Evolutionary conservation across 2,888 invertebrate genomes (phyloP).

Genomic region (Junonia oenone): DNA sequence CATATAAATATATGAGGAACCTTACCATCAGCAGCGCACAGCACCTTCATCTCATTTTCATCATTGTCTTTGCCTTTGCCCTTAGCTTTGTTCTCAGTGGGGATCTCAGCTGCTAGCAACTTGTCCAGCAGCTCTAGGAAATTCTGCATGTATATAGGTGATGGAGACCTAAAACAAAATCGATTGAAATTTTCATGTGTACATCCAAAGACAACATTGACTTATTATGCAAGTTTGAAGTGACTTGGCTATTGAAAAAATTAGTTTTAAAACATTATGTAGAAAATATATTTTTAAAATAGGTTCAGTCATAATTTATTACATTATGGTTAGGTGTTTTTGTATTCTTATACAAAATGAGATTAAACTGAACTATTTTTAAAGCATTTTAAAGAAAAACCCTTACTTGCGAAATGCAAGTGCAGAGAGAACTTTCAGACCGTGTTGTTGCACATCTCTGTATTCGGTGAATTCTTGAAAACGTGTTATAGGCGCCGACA

Average conservation of each 20-base stretch:
- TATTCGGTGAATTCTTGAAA: constrained; percentile 88
- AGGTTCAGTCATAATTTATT: no score
- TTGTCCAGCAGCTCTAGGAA: constrained; percentile 82
- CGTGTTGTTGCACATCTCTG: constrained; percentile 86
- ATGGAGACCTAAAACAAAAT: constrained; percentile 61
- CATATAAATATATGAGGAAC: no score
- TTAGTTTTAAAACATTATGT: no score
- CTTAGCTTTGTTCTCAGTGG: constrained; percentile 61
- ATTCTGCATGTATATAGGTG: constrained; percentile 80
- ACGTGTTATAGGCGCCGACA: constrained; percentile 80
- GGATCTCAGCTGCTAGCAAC: constrained; percentile 71
- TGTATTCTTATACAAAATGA: no score
- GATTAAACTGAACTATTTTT: no score
- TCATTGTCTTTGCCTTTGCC: constrained; percentile 47
- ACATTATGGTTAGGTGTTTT: no score
- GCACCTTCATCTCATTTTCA: constrained; percentile 55
- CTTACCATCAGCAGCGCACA: constrained; percentile 64
- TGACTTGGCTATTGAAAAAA: no score
- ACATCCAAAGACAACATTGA: no score
- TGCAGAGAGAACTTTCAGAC: constrained; percentile 75
- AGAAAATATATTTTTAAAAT: no score
- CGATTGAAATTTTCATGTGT: no score
- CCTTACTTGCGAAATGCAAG: constrained; percentile 63
- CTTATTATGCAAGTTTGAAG: no score
- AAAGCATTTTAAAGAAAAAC: no score